Evolutionary conservation across 1,140 invertebrate genomes (phyloP).

Genomic region (Vanessa atalanta): DNA sequence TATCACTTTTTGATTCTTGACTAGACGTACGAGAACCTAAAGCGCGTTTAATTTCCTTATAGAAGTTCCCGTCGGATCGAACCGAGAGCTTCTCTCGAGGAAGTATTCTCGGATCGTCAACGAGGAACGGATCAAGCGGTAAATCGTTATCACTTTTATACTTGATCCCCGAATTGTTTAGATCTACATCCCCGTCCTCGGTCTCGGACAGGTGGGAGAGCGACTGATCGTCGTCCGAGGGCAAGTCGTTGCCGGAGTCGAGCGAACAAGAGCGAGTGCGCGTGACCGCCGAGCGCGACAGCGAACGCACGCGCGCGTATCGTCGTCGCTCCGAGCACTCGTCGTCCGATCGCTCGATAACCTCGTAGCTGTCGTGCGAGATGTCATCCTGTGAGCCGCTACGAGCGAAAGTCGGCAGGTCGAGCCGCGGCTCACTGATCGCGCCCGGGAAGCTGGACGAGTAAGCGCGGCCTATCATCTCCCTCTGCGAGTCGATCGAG

Average conservation of each 20-base stretch:
- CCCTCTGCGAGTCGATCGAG: constrained; percentile 83
- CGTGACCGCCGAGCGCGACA: constrained; percentile 53
- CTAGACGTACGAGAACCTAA: constrained; percentile 84
- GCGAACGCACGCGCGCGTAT: constrained; percentile 58
- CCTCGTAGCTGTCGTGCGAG: constrained; percentile 93
- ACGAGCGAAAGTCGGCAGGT: constrained; percentile 82
- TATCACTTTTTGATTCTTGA: constrained; percentile 85
- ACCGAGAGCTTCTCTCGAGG: constrained; percentile 85
- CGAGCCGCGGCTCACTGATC: constrained; percentile 83
- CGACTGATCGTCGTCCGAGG: constrained; percentile 84
- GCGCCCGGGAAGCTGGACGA: constrained; percentile 92
- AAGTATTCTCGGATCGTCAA: constrained; percentile 85
- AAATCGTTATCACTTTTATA: constrained; percentile 83
- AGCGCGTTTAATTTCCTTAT: constrained; percentile 83
- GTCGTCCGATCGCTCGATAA: constrained; percentile 88
- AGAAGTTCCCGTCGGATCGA: constrained; percentile 85
- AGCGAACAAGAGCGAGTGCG: constrained; percentile 84
- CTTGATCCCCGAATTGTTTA: constrained; percentile 73
- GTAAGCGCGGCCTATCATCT: constrained; percentile 85
- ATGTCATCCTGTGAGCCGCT: constrained; percentile 91
- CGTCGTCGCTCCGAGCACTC: constrained; percentile 69
- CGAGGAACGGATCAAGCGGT: constrained; percentile 83
- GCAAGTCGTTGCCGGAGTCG: constrained; percentile 86
- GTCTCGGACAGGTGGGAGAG: constrained; percentile 79
- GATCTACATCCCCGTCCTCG: constrained; percentile 58